A percentile compares a stretch with the other conserved stretches of the same genome.
Evolutionary conservation across 2,888 invertebrate species (phyloP).

Genomic region (Drosophila paramelanica): DNA sequence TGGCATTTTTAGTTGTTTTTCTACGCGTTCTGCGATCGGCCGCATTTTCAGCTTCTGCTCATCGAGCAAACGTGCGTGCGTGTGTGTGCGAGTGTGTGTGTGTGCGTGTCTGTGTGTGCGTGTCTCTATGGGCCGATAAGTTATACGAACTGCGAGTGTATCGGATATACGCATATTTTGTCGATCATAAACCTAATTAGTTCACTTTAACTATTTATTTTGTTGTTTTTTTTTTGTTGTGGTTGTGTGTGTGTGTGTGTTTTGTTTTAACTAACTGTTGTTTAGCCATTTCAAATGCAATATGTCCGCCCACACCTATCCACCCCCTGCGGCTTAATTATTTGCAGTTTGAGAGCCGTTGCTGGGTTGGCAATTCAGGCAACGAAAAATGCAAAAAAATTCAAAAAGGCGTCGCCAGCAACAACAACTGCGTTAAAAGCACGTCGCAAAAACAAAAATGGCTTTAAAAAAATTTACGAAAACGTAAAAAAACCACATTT

Average conservation of each 20-base stretch:
- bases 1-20: conserved; percentile 77
- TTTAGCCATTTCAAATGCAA: neutral
- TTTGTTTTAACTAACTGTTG: neutral
- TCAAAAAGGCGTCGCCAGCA: conserved; percentile 31
- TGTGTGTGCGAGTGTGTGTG: neutral
- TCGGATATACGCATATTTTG: neutral
- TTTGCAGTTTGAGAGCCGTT: conserved; percentile 41
- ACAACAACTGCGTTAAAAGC: conserved; percentile 35
- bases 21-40: conserved; percentile 80
- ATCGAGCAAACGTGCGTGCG: conserved; percentile 37
- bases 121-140: conserved; percentile 21
- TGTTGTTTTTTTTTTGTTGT: conserved; percentile 1
- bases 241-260: conserved; percentile 14
- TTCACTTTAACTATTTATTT: conserved; percentile 8
- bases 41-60: conserved; percentile 55
- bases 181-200: conserved; percentile 5
- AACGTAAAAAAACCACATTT: conserved; percentile 12
- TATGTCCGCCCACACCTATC: too few species aligned
- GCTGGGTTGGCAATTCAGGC: conserved; percentile 10
- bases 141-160: conserved; percentile 7
- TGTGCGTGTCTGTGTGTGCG: conserved; percentile 1
- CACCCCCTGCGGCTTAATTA: too few species aligned
- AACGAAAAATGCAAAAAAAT: conserved; percentile 17
- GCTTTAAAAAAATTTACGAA: neutral
- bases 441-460: conserved; percentile 23